Percentiles rank a stretch among this genome's conserved stretches.
These are phyloP conservation scores for Myodes glareolus DNA, from an alignment of 2,113 vertebrate genomes.

Conservation along the genomic window DNA sequence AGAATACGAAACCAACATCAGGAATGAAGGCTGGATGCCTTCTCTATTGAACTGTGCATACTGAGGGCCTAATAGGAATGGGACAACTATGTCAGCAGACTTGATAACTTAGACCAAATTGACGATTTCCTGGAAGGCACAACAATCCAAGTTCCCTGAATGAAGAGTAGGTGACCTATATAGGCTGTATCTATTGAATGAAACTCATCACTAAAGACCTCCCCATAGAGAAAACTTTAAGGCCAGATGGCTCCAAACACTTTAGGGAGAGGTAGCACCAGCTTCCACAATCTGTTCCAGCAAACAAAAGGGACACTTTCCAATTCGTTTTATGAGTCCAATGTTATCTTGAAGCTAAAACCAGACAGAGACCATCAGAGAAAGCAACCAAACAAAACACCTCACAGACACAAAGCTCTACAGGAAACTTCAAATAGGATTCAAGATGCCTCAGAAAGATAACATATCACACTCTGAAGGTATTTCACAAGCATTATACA, in stretches of 20 bases:
- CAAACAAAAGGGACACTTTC: not conserved
- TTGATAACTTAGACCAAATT: not conserved
- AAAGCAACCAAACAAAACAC: not conserved
- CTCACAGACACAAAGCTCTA: not conserved
- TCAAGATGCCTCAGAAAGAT: not conserved
- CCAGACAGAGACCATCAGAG: not conserved
- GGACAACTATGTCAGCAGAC: not conserved
- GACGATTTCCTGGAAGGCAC: not conserved
- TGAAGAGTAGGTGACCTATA: not conserved
- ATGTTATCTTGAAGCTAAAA: constrained; percentile 1
- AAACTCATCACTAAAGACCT: not conserved
- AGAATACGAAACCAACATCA: not conserved
- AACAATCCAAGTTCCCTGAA: not conserved
- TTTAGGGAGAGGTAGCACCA: not conserved
- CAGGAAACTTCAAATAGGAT: not conserved
- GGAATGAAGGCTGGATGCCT: not conserved
- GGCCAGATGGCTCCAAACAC: not conserved
- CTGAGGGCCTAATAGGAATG: not conserved
- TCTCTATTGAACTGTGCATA: not conserved
- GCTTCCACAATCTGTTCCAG: not conserved
- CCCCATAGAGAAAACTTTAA: not conserved
- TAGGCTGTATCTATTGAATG: not conserved
- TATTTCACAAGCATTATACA: not conserved
- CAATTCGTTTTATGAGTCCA: not conserved
- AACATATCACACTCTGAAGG: not conserved